Evolutionary conservation across 1,140 invertebrate genomes (phyloP), one percentile per base, ranked within the genome.

Genomic region (Lanistes nyassanus): DNA sequence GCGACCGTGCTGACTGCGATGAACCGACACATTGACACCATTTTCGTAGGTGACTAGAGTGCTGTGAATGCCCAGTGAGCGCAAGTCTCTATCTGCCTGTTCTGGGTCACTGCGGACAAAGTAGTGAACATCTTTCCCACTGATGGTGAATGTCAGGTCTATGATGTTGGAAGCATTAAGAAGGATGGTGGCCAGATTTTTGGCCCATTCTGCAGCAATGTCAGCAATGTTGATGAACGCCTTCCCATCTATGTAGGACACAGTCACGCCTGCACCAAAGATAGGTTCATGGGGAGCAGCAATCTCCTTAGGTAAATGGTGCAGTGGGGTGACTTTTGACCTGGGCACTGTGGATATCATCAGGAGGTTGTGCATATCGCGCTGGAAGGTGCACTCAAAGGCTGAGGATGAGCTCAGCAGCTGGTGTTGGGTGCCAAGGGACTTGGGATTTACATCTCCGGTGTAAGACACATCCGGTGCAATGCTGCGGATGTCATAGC

Each of bases 81-180:
- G 94, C 77, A 94, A 93, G 86, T 99, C 97, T 81, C 96, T 94
- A 56, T 93, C 93, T 0, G 95, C 95, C 51, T 95, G 93, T 93
- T 95, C 95, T 0, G 93, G 93, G 76, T 97, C 94, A 83, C 96
- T 94, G 87, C 98, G 98, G 0, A 98, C 95, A 86, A 98, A 98
- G 89, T 97, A 97, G 89, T 98, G 97, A 19, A 95, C 94, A 84
- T 98, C 96, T 86, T 97, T 95, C 64, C 94, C 95, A 88, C 97
- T 95, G 19, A 96, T 93, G 2, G 96, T 94, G 82, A 97, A 95
- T 3, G 94, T 95, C 82, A 97, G 94, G 58, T 95, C 94, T 58
- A 98, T 90, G 79, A 97, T 92, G 83, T 94, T 93, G 0, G 96
- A 97, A 74, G 94, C 92, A 87, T 98, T 98, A 85, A 99, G 95